Conservation (phyloP, 2,797 vertebrate species). For the Malurus splendens region DNA sequence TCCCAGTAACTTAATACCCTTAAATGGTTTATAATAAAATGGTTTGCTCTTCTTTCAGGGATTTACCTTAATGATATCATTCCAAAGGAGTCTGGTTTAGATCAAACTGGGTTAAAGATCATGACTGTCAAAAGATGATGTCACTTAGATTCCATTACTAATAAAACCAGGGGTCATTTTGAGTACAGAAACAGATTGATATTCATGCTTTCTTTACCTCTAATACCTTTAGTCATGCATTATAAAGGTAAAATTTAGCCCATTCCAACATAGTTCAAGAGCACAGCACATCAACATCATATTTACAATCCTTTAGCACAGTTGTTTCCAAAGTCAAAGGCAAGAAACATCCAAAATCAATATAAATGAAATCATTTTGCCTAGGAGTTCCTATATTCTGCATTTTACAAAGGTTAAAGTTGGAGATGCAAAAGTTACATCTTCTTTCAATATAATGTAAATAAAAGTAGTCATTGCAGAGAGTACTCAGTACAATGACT, state of each 20-base stretch:
- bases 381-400: background rate
- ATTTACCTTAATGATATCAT: conserved; percentile 79
- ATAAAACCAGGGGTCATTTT: conserved; percentile 68
- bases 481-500: background rate
- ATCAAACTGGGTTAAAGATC: conserved; percentile 80
- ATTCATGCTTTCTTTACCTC: conserved; percentile 60
- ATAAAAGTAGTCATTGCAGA: background rate
- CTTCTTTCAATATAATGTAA: background rate
- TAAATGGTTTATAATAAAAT: conserved; percentile 60
- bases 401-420: background rate
- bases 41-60: conserved; percentile 60
- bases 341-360: background rate
- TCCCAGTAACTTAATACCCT: conserved; percentile 71
- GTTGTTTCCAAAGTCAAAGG: background rate
- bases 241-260: background rate
- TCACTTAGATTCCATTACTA: conserved; percentile 72
- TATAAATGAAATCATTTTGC: background rate
- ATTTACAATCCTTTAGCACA: background rate
- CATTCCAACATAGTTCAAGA: background rate
- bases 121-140: conserved; percentile 73
- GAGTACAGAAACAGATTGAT: conserved; percentile 64
- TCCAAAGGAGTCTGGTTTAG: conserved; percentile 75
- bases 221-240: conserved; percentile 40
- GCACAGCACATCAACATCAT: background rate
- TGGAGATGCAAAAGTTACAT: background rate